Evolutionary conservation across 2,113 vertebrate genomes (phyloP), one percentile per base, ranked within the genome.

Genomic region (Brachypodius melanocephalos): DNA sequence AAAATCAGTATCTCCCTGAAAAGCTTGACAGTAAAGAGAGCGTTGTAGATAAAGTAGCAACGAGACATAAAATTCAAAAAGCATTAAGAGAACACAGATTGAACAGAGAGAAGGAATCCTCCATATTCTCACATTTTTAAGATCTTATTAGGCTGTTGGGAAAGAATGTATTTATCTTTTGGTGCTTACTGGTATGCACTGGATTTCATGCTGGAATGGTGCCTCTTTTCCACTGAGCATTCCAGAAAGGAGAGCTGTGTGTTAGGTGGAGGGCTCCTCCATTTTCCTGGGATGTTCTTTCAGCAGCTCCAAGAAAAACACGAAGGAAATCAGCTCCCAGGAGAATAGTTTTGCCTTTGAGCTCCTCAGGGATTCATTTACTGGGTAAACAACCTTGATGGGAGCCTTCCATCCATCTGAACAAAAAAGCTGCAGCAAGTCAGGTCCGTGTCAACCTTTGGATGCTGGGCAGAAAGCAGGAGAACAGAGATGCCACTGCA

Each of bases 331-430:
- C 58, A 18, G 43, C 52, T 95, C 96, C 90, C 96, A 22, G 52
- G 54, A 81, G 95, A 61, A 17, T 67, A 2, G 11, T 55, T 62
- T 52, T 91, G 48, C 45, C 78, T 84, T 46, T 5, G 10, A 36
- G 77, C 85, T 95, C 95, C 93, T 73, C 66, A 77, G 93, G 83
- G 95, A 89, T 90, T 34, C 25, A 3, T 77, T 84, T 48, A 63
- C 74, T 74, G 57, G n/a, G 72, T 97, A 97, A 97, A 96, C 96
- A 97, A 84, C 43, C 78, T 65, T 26, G 83, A 48, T 68, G 58
- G 19, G 49, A 94, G 84, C 7, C 20, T 69, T 48, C 16, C 55
- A 54, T 63, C 87, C 55, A 12, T 65, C 59, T 18, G 22, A 68
- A 40, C 5, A 2, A 31, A 73, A 73, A 85, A 85, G 52, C 54